A percentile compares a stretch with the other conserved stretches of the same genome.
Evolutionary conservation across 2,888 invertebrate species (phyloP).

Genomic region (Lasioglossum morio): DNA sequence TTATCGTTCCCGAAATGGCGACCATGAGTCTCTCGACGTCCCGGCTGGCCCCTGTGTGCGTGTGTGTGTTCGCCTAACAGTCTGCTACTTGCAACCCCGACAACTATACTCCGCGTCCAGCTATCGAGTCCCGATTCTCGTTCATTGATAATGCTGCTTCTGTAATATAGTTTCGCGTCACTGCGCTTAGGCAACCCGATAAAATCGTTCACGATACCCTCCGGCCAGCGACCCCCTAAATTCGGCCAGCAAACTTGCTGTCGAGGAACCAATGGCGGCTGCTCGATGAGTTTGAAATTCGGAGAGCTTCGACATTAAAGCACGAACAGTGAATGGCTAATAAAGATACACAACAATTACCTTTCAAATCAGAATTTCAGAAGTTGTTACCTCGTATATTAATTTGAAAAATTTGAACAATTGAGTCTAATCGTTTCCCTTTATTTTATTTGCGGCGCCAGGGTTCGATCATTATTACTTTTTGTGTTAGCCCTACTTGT

Average conservation of each 20-base stretch:
- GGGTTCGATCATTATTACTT: no score
- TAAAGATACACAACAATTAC: not conserved
- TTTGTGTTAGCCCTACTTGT: no score
- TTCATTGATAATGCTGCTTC: constrained; percentile 42
- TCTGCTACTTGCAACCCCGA: not conserved
- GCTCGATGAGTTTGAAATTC: not conserved
- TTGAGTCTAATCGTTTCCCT: no score
- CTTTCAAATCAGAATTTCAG: not conserved
- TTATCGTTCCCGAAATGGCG: constrained; percentile 78
- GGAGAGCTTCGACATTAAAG: not conserved
- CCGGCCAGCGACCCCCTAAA: not conserved
- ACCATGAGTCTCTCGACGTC: constrained; percentile 53
- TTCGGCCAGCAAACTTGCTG: not conserved
- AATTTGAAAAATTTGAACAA: no score
- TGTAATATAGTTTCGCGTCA: constrained; percentile 15
- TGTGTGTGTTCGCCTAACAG: not conserved
- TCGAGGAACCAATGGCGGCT: not conserved
- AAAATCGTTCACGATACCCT: not conserved
- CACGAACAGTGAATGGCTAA: not conserved
- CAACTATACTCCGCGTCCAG: not conserved
- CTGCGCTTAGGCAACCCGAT: not conserved
- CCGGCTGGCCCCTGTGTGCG: not conserved
- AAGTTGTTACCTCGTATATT: no score
- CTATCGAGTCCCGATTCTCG: constrained; percentile 37
- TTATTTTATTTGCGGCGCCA: no score